These are phyloP conservation scores for Drosophila sp. DNA, from an alignment of 1,140 invertebrate genomes.

Conservation along the genomic window DNA sequence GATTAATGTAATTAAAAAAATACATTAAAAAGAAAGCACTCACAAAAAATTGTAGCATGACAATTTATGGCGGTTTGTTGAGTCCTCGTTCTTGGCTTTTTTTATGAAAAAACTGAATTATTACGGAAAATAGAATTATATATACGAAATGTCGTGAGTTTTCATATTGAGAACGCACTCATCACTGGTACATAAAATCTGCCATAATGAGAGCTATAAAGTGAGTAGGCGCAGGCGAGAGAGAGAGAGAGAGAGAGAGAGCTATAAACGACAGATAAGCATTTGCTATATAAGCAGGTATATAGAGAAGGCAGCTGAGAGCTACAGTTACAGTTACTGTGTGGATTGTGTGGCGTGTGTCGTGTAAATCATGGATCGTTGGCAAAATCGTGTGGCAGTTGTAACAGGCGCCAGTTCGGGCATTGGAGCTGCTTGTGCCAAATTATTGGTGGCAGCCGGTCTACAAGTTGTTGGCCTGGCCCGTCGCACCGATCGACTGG, in stretches of 20 bases:
- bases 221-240: not conserved
- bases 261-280: slow-evolving; percentile 23
- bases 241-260: not conserved
- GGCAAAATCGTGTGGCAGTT: slow-evolving; percentile 87
- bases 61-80: too few species aligned
- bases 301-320: not conserved
- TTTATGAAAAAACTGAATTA: too few species aligned
- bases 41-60: too few species aligned
- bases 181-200: not conserved
- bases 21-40: too few species aligned
- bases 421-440: slow-evolving; percentile 86
- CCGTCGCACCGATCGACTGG: slow-evolving; percentile 69
- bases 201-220: not conserved
- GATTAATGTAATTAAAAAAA: too few species aligned
- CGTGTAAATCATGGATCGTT: slow-evolving; percentile 83
- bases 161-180: not conserved
- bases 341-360: not conserved
- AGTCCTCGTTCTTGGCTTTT: too few species aligned
- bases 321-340: slow-evolving; percentile 22
- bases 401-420: slow-evolving; percentile 88
- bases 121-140: too few species aligned
- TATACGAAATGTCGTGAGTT: not conserved
- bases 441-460: slow-evolving; percentile 85
- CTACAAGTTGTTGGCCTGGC: slow-evolving; percentile 86
- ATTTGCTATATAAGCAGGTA: slow-evolving; percentile 11